Evolutionary conservation across 2,888 invertebrate genomes (phyloP).

Genomic region (Sisyra terminalis): DNA sequence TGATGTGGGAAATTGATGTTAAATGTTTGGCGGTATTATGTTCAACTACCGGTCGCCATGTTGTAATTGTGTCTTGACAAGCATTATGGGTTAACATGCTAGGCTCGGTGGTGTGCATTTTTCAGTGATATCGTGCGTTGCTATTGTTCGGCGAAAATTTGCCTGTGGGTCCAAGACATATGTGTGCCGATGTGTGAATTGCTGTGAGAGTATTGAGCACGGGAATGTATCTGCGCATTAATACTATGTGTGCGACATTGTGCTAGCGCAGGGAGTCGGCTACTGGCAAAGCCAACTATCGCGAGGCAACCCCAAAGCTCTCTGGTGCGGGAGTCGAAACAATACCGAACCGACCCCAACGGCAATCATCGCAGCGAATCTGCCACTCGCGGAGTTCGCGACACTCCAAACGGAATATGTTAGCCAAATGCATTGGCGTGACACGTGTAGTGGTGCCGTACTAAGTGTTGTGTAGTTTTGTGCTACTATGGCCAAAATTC

Average conservation of each 20-base stretch:
- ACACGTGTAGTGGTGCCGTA: slow-evolving; percentile 25
- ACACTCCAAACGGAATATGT: slow-evolving; percentile 16
- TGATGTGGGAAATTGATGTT: slow-evolving; percentile 3
- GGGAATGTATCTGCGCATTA: slow-evolving; percentile 30
- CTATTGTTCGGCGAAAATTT: slow-evolving; percentile 17
- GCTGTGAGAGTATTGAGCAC: neutral
- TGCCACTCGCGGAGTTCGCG: slow-evolving; percentile 3
- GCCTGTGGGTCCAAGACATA: slow-evolving; percentile 20
- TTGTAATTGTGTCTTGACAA: slow-evolving; percentile 26
- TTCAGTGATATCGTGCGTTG: slow-evolving; percentile 12
- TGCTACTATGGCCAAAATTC: slow-evolving; percentile 40
- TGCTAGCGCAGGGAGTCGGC: slow-evolving; percentile 32
- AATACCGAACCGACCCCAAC: slow-evolving; percentile 18
- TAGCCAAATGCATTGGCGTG: slow-evolving; percentile 23
- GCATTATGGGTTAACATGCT: slow-evolving; percentile 29
- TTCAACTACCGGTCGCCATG: slow-evolving; percentile 30
- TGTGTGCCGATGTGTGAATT: slow-evolving; percentile 21
- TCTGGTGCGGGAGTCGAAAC: slow-evolving; percentile 28
- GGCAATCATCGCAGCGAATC: slow-evolving; percentile 18
- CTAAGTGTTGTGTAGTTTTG: slow-evolving; percentile 10
- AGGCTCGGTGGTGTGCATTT: slow-evolving; percentile 19
- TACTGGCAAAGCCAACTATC: slow-evolving; percentile 23
- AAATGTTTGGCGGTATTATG: slow-evolving; percentile 25
- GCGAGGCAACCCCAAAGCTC: slow-evolving; percentile 20
- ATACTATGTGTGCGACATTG: slow-evolving; percentile 28